These are phyloP conservation scores for Myrmophylax atrothorax DNA, from an alignment of 2,113 vertebrate species.

Conservation along the genomic window DNA sequence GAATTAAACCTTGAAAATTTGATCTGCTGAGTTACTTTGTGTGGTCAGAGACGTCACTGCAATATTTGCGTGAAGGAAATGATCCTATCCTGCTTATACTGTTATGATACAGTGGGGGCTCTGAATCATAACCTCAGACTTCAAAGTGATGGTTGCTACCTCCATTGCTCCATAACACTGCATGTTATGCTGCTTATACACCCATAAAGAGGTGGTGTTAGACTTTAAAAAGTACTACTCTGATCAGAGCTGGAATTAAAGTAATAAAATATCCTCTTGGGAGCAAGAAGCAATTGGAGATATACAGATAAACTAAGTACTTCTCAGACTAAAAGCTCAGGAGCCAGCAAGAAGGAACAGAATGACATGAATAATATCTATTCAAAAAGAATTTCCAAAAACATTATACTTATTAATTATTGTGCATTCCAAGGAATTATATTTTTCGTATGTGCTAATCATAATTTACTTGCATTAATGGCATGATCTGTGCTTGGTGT, in stretches of 20 bases:
- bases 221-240: neutral
- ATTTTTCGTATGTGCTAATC: neutral
- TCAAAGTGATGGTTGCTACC: neutral
- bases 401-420: neutral
- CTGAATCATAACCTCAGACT: neutral
- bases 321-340: neutral
- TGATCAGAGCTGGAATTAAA: neutral
- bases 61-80: neutral
- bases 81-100: neutral
- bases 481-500: neutral
- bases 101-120: neutral
- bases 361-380: neutral
- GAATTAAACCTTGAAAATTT: slow-evolving; percentile 26
- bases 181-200: neutral
- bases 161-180: neutral
- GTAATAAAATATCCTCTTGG: neutral
- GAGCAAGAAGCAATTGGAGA: neutral
- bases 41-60: neutral
- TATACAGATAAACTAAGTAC: neutral
- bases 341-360: neutral
- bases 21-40: neutral
- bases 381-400: neutral
- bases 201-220: neutral
- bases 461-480: neutral
- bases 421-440: neutral